Conservation (phyloP, 2,888 invertebrate species). For the Ophion ventricosus region DNA sequence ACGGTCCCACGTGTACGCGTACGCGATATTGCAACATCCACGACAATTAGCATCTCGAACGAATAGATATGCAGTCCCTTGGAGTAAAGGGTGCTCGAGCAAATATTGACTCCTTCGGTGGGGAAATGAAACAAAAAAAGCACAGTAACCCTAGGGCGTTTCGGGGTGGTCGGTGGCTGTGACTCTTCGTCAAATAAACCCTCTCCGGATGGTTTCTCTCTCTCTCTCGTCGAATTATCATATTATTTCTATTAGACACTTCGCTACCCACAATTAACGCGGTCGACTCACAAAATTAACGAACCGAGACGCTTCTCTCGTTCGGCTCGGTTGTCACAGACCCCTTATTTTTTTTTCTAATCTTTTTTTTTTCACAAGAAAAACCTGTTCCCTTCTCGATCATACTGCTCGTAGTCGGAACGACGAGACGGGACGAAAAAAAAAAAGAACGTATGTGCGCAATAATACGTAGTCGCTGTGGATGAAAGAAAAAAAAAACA, state of each 20-base stretch:
- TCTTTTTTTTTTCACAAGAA: slow-evolving; percentile 56
- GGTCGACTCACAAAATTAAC: slow-evolving; percentile 79
- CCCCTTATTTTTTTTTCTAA: slow-evolving; percentile 50
- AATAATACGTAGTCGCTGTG: slow-evolving; percentile 46
- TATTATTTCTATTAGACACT: slow-evolving; percentile 82
- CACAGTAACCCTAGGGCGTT: slow-evolving; percentile 2
- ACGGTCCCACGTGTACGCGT: neutral
- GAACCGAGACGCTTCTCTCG: slow-evolving; percentile 74
- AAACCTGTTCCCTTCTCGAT: slow-evolving; percentile 74
- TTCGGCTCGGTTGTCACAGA: slow-evolving; percentile 58
- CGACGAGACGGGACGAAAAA: slow-evolving; percentile 47
- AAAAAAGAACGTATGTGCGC: slow-evolving; percentile 41
- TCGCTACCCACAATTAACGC: slow-evolving; percentile 82
- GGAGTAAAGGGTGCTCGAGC: slow-evolving; percentile 57
- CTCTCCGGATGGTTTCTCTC: slow-evolving; percentile 46
- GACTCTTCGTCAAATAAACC: slow-evolving; percentile 50
- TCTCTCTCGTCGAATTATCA: slow-evolving; percentile 76
- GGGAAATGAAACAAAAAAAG: slow-evolving; percentile 27
- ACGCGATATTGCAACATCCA: slow-evolving; percentile 31
- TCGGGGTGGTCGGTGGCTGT: slow-evolving; percentile 37
- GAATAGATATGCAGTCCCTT: slow-evolving; percentile 45
- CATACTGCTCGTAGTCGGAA: slow-evolving; percentile 28
- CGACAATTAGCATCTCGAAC: slow-evolving; percentile 64
- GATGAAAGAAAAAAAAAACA: slow-evolving; percentile 52
- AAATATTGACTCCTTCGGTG: slow-evolving; percentile 65